Base-by-base conservation (phyloP, 2,797 vertebrate genomes). In the Erethizon dorsatum region DNA sequence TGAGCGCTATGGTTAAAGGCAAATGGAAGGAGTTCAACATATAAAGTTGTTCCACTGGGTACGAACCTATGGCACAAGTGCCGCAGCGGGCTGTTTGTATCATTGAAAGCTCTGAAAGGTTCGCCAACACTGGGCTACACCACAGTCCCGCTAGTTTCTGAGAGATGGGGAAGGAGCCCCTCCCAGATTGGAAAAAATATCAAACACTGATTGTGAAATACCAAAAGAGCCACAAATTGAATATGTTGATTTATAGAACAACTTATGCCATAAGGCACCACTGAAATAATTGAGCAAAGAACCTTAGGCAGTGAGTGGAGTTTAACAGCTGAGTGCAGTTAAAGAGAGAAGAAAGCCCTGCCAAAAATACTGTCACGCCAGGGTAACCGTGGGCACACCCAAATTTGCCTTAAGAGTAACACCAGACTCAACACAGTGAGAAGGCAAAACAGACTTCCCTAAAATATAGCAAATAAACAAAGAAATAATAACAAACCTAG, bases 401-500 rank as follows among this genome's bases (percentile, higher is more conserved):
- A 93, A 85, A 85, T 20, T 14, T 87, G 41, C 26, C 20, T 71
- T 78, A 82, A 11, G 2, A 94, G 26, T 41, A 90, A 65, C 41
- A 82, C 47, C 47, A 90, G 47, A 93, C 22, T 75, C n/a, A 82
- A 86, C 20, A 92, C 0, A 88, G 15, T 88, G 20, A 54, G 7
- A 71, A 8, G 45, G 45, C 33, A 45, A 89, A 84, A 78, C 0
- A 69, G 33, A 78, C 41, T 83, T 89, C 63, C 86, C 18, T 61
- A 92, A 86, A 50, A n/a, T 80, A 86, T 15, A 50, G 24, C 57
- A 90, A 67, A 82, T 50, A 89, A 88, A 63, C 33, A 59, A 69
- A 57, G 2, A 52, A 67, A 47, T 56, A 56, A 61, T 26, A 88
- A 52, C 50, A 61, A 80, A 37, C 20, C 37, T 56, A 56, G 33